Base-by-base conservation (phyloP, 2,113 vertebrate genomes). In the Meles meles region DNA sequence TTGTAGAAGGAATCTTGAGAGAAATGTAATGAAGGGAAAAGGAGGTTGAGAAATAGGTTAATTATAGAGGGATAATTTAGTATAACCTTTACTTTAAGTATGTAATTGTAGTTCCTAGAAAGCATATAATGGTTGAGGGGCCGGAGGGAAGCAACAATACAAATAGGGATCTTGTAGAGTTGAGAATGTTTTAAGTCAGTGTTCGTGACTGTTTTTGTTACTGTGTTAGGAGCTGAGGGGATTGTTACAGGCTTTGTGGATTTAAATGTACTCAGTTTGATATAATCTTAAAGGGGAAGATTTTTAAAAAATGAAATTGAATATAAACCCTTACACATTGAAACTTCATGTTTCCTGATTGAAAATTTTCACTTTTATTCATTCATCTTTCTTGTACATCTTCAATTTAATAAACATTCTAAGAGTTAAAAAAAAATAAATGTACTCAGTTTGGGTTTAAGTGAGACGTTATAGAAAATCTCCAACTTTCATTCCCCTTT, bases 51-150 rank as follows among this genome's bases (percentile, higher is more conserved):
- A 95, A 92, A 93, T 83, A 93, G 82, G 67, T 94, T 92, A 89
- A 97, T 97, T 95, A 83, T 61, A 95, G 89, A 91, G 92, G 55
- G 74, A 49, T 96, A n/a, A 74, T 80, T 69, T 69, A 87, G 89
- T 69, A 6, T 86, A 79, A 72, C 37, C 82, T 96, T 72, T 63
- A 92, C 72, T 96, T 72, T 57, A 87, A 84, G 65, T n/a, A 8
- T 93, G 67, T 85, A 52, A 86, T 85, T 93, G 81, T 87, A 91
- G 95, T 95, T 97, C 83, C 88, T 96, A 89, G 97, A 94, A 91
- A 96, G 95, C 89, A 17, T 47, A 11, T 87, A 27, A 67, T 74
- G 29, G 27, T 79, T 67, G 81, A 93, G 82, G 42, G 57, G 37
- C 47, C 57, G 23, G 67, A 49, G 44, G 59, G 39, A 94, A 80